phyloP scores from a whole-genome alignment of 2,113 vertebrate genomes.

The Xerus inauris region DNA sequence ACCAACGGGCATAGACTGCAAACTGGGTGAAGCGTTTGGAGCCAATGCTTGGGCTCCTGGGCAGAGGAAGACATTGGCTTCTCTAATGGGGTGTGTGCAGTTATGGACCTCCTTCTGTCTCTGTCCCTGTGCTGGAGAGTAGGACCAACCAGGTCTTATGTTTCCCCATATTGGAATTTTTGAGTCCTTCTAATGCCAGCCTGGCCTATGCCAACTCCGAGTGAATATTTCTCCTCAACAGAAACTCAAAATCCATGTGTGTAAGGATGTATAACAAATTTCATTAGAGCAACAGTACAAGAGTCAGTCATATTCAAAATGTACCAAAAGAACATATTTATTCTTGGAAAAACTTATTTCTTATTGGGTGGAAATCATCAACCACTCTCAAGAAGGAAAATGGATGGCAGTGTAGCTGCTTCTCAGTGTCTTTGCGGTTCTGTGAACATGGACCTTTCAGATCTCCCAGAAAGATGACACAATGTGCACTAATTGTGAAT shows the following conservation, averaged over 20 bases:
- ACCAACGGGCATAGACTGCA: accelerated
- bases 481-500: conserved; percentile 60
- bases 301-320: conserved; percentile 56
- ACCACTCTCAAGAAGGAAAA: conserved; percentile 12
- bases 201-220: not conserved
- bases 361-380: conserved; percentile 44
- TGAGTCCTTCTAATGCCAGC: conserved; percentile 1
- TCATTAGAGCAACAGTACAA: not conserved
- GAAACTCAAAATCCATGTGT: conserved; percentile 52
- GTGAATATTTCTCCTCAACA: conserved; percentile 53
- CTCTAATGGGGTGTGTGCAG: not conserved
- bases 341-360: conserved; percentile 49
- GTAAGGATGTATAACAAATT: conserved; percentile 61
- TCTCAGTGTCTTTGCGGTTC: not conserved
- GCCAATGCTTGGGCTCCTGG: not conserved
- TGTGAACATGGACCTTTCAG: conserved; percentile 11
- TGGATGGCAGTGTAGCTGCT: not conserved
- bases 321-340: conserved; percentile 57
- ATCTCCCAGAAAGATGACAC: conserved; percentile 57
- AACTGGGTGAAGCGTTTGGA: not conserved
- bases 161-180: conserved; percentile 23
- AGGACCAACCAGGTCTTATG: not conserved
- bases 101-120: not conserved
- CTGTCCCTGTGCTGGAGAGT: not conserved
- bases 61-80: not conserved